Percentiles rank a stretch among this genome's conserved stretches.
Evolutionary conservation across 2,113 vertebrate genomes (phyloP).

Genomic region (Apus apus): DNA sequence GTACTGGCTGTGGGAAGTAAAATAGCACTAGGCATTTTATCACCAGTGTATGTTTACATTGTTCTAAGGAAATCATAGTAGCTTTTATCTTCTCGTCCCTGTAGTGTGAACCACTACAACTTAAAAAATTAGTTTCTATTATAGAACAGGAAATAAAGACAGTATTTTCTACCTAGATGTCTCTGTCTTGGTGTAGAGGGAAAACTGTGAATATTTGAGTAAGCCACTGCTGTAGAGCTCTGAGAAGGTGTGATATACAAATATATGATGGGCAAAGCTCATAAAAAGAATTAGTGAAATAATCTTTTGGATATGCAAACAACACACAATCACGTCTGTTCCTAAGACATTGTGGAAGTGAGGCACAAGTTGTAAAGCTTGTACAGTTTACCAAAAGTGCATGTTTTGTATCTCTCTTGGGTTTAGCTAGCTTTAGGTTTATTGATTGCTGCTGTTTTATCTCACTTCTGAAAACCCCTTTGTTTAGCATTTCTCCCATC

Average conservation of each 20-base stretch:
- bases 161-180: fast-evolving
- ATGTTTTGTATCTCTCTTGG: constrained; percentile 9
- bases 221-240: neutral
- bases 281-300: neutral
- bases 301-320: constrained; percentile 3
- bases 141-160: neutral
- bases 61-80: fast-evolving
- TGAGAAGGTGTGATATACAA: neutral
- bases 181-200: neutral
- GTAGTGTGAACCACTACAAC: neutral
- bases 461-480: neutral
- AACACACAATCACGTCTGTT: neutral
- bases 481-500: neutral
- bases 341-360: neutral
- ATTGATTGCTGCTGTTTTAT: neutral
- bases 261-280: fast-evolving
- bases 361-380: constrained; percentile 42
- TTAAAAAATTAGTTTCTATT: neutral
- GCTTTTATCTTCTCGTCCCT: neutral
- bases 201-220: neutral
- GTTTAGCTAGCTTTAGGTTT: constrained; percentile 17
- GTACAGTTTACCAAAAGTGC: constrained; percentile 12
- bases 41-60: neutral
- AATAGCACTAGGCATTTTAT: neutral
- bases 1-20: neutral